Percentiles rank a stretch among this genome's conserved stretches.
These are phyloP conservation scores for Mormyrops boulengeri DNA, from an alignment of 2,797 vertebrate genomes.

Conservation along the genomic window DNA sequence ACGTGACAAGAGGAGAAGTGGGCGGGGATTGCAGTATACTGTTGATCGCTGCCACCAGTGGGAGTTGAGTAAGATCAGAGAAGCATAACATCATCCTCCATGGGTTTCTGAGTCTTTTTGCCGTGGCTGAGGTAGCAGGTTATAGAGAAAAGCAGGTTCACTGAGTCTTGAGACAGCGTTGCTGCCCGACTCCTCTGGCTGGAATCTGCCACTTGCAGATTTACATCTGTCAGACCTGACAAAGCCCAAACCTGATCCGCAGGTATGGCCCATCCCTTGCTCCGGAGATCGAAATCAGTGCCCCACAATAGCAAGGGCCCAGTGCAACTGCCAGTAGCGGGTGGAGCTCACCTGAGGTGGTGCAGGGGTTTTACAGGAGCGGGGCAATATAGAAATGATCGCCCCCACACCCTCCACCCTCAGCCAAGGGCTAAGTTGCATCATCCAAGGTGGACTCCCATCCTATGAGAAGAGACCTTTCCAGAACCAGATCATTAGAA, in stretches of 20 bases:
- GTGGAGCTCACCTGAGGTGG: background rate
- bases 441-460: background rate
- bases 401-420: background rate
- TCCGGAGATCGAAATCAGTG: constrained; percentile 3
- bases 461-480: background rate
- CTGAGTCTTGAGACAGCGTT: background rate
- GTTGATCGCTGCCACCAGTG: background rate
- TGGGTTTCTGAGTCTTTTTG: background rate
- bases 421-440: background rate
- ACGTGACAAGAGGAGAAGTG: background rate
- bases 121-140: background rate
- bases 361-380: background rate
- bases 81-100: background rate
- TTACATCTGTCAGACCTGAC: background rate
- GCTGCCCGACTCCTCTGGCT: background rate
- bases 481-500: background rate
- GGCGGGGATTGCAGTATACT: background rate
- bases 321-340: background rate
- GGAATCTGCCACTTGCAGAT: background rate
- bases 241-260: background rate
- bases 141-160: background rate
- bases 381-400: background rate
- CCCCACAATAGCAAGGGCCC: constrained; percentile 1
- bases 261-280: constrained; percentile 17
- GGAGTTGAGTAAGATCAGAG: background rate